Evolutionary conservation across 2,113 vertebrate species (phyloP).

Genomic region (Porphyrio hochstetteri): DNA sequence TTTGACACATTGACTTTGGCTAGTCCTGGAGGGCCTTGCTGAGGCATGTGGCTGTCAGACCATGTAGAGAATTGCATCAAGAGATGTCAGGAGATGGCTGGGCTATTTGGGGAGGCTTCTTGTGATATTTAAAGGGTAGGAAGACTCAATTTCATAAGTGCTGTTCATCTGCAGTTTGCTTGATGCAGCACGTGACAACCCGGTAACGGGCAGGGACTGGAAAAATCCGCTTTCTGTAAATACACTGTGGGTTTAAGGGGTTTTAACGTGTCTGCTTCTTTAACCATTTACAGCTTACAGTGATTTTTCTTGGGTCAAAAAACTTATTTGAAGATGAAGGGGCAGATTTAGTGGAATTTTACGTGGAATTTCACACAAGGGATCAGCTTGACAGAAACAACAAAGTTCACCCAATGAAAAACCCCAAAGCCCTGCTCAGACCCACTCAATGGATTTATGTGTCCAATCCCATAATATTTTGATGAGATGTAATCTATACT

Average conservation of each 20-base stretch:
- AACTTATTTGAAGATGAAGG: neutral
- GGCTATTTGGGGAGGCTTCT: neutral
- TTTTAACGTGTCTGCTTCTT: neutral
- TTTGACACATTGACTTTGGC: neutral
- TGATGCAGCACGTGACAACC: neutral
- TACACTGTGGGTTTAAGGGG: rapidly evolving
- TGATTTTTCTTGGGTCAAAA: neutral
- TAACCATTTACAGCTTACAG: neutral
- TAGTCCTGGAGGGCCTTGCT: neutral
- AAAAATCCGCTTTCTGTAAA: constrained; percentile 1
- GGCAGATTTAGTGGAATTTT: neutral
- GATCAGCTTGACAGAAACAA: neutral
- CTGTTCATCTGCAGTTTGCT: neutral
- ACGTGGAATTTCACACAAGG: neutral
- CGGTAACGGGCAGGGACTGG: neutral
- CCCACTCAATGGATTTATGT: rapidly evolving
- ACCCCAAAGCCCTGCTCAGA: neutral
- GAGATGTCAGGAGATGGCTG: neutral
- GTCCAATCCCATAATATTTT: rapidly evolving
- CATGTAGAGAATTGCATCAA: neutral
- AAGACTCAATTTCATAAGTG: neutral
- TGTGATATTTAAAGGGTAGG: neutral
- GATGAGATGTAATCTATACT: neutral
- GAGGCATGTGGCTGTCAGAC: neutral
- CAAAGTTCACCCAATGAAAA: neutral